Evolutionary conservation across 2,888 invertebrate species (phyloP), one percentile per base, ranked within the genome.

Genomic region (Drosophila histrio): DNA sequence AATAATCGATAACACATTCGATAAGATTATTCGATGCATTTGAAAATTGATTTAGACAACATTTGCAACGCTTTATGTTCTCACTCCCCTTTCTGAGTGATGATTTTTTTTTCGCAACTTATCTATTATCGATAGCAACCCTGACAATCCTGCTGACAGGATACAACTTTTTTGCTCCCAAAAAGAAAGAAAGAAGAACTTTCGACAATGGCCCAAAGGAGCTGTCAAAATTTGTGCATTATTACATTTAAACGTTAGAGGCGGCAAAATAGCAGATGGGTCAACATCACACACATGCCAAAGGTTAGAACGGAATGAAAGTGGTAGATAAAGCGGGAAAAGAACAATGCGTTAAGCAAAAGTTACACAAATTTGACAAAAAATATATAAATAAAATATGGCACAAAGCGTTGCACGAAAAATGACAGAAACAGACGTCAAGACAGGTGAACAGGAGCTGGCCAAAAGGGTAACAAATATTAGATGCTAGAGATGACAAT

Each of bases 331-430:
- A 4, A 19, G 19, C n/a, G 4, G 24, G 21, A 36, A 8, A n/a
- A 32, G 19, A 28, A 75, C 76, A 79, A 71, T 47, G 53, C 62
- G 73, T 38, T 57, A 50, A 36, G 81, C 60, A 66, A 69, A 79
- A 77, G 74, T 87, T 80, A 69, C 64, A 72, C 65, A 82, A 80
- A 85, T 79, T 80, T 85, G 88, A 85, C 88, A 85, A 87, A 81
- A 87, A 79, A 85, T 87, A 87, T 82, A 85, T 87, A 85, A 82
- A 87, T 82, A 82, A 82, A 87, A 82, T 82, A 82, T 85, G 85
- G 75, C 72, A 67, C 78, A 72, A 62, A 65, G 56, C 39, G 60
- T 43, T 60, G 53, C 34, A 53, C 44, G 60, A 41, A 59, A 75
- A 61, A 66, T 70, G 61, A 74, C 80, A 69, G 63, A 62, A 78